Evolutionary conservation across 2,113 vertebrate genomes (phyloP), one percentile per base, ranked within the genome.

Genomic region (Ceyx cyanopectus): DNA sequence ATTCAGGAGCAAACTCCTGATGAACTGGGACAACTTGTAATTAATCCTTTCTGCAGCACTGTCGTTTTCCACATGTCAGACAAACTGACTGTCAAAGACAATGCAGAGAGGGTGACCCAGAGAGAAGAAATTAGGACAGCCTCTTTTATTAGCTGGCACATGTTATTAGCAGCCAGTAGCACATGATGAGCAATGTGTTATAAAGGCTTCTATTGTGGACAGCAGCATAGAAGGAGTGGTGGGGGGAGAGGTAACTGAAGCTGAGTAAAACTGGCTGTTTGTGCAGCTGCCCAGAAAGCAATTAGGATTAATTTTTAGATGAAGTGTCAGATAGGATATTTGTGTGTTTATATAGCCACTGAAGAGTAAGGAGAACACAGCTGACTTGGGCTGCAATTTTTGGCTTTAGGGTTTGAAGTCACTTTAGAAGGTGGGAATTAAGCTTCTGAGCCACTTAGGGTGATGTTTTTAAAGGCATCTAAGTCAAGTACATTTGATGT

Each of bases 291-390:
- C 81, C 81, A 82, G 78, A 92, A 79, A 82, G 78, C 86, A 87
- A 81, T 94, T 81, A 79, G 66, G 84, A 87, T 85, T 93, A 89
- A 87, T 93, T 92, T 91, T 95, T 79, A 96, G 94, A 90, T 90
- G 69, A 74, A 78, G 62, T 73, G 32, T 79, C 78, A 78, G 69
- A 58, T 84, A 84, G 27, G 29, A 14, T 68, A 24, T 22, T 68
- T 69, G 23, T 67, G 46, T 95, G 80, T 92, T 94, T 92, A 27
- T 68, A 65, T 92, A 90, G 50, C 70, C 83, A 73, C 77, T 75
- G 87, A 81, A 87, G 77, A 84, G 27, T 81, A 76, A 90, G 83
- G 83, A 86, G 78, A 89, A 41, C 74, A 81, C 60, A 69, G 43
- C 57, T 86, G 58, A 68, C 19, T 63, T 70, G 41, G 29, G 43